Evolutionary conservation across 2,888 invertebrate genomes (phyloP).

Genomic region (Proisotoma minuta): DNA sequence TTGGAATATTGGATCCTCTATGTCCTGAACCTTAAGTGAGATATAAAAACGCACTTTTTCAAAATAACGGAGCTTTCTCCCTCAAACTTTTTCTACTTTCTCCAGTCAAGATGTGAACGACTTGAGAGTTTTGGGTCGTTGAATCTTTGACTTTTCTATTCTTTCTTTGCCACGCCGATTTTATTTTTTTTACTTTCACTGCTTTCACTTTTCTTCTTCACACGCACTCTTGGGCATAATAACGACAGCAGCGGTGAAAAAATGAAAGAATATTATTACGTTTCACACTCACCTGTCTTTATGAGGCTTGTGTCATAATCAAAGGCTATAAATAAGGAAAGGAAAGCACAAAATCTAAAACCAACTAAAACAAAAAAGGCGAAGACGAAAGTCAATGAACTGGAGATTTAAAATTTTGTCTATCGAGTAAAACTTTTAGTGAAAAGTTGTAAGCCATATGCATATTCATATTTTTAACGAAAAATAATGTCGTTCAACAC

Average conservation of each 20-base stretch:
- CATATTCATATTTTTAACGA: no score
- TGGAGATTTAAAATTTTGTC: no score
- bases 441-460: no score
- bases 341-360: no score
- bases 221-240: not conserved
- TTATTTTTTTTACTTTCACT: conserved; percentile 1
- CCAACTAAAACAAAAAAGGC: no score
- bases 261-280: no score
- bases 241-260: no score
- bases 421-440: no score
- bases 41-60: conserved; percentile 10
- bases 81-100: not conserved
- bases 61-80: not conserved
- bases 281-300: no score
- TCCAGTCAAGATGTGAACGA: not conserved
- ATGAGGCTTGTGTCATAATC: no score
- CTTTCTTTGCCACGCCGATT: not conserved
- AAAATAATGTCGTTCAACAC: conserved; percentile 1
- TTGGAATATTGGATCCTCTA: conserved; percentile 5
- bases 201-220: not conserved
- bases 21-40: conserved; percentile 10
- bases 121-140: not conserved
- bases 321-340: no score
- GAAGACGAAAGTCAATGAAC: no score
- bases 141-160: not conserved